Base-by-base conservation (phyloP, 1,140 invertebrate species). In the Brachionus paranguensis region DNA sequence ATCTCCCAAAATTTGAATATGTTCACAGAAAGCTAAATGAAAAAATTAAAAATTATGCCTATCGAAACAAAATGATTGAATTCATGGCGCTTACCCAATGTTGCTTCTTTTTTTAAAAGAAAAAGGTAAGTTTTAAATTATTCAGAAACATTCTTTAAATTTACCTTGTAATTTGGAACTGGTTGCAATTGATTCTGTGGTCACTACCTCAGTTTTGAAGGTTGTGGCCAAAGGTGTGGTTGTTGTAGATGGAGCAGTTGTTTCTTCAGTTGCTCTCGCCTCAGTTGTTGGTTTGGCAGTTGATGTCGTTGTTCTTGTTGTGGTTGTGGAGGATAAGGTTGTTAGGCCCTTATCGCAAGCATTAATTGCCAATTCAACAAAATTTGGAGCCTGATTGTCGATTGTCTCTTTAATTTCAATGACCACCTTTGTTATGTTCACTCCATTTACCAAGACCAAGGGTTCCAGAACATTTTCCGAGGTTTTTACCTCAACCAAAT, bases 351-450 rank as follows among this genome's bases (percentile, higher is more conserved):
- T 11, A 14, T 29, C 24, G 24, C 76, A 79, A 33, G 24, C 45
- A 33, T 79, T 29, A 8, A 79, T 24, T 53, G 24, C 10, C 17
- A 79, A 55, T 55, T 53, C 76, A 8, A 79, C 47, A 79, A 33
- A 33, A n/a, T 1, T 27, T 17, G 55, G 47, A 79, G 27, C 37
- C 50, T 37, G n/a, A 53, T 29, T 29, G 20, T 79, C 76, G 12
- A 8, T 79, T n/a, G 76, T 79, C 53, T 79, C 29, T 20, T 4
- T 53, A 3, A 79, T 79, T n/a, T n/a, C 37, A 79, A 79, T 20
- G 0, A 43, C 3, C 1, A 79, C 37, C 45, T 53, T 53, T 12
- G 76, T 37, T 0, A 64, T 27, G 8, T 79, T 79, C 1, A 7
- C 10, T 8, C 12, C n/a, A 8, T 41, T 72, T 43, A 20, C 29